phyloP scores from a whole-genome alignment of 2,113 vertebrate genomes.

The Speoplatyrhinus poulsoni region DNA sequence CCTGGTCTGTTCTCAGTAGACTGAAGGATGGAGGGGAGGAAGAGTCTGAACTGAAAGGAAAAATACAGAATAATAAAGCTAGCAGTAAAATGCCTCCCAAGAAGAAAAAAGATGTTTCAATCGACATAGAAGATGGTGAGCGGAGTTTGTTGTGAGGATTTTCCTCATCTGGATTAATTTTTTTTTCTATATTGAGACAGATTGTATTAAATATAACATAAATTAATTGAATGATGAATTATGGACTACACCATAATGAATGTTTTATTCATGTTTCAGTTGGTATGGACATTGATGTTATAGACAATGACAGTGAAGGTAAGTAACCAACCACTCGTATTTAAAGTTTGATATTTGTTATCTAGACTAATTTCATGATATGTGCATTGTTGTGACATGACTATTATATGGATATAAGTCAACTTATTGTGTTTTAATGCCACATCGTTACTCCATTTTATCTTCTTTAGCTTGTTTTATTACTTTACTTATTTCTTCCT shows the following conservation, averaged over 20 bases:
- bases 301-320: conserved; percentile 84
- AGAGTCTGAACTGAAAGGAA: conserved; percentile 15
- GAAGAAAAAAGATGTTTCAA: conserved; percentile 69
- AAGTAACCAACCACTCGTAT: conserved; percentile 23
- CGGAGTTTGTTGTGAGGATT: conserved; percentile 13
- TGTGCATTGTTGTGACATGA: no score
- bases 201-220: neutral
- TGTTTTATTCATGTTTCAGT: conserved; percentile 62
- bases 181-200: no score
- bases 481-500: no score
- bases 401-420: no score
- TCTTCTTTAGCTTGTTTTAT: no score
- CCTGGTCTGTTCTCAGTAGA: conserved; percentile 1
- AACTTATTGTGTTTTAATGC: no score
- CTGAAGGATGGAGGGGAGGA: conserved; percentile 33
- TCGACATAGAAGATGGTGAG: conserved; percentile 85
- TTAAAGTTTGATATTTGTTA: neutral
- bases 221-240: neutral
- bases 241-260: neutral
- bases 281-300: conserved; percentile 84
- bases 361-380: no score
- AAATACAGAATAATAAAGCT: conserved; percentile 13
- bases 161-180: neutral
- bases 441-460: no score
- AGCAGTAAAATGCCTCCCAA: conserved; percentile 80